A percentile compares a stretch with the other conserved stretches of the same genome.
Conservation (phyloP, 2,888 invertebrate genomes). For the Lampropteryx suffumata region DNA sequence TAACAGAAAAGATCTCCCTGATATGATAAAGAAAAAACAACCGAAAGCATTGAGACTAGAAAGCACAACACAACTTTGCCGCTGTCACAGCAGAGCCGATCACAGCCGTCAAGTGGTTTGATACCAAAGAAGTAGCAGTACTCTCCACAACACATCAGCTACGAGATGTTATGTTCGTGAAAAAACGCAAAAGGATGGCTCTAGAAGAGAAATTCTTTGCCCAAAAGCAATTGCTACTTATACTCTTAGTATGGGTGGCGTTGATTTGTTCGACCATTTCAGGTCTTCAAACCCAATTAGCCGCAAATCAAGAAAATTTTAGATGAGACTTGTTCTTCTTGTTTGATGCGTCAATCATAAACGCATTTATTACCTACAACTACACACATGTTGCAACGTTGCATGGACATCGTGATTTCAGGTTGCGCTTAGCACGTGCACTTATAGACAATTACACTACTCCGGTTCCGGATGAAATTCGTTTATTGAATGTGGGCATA, state of each 20-base stretch:
- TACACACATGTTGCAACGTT: constrained; percentile 12
- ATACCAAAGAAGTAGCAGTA: constrained; percentile 36
- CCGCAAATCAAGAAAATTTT: constrained; percentile 25
- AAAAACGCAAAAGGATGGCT: constrained; percentile 32
- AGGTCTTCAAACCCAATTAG: constrained; percentile 21
- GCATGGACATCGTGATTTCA: too few relatives aligned
- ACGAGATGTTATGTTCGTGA: constrained; percentile 26
- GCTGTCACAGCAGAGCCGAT: constrained; percentile 39
- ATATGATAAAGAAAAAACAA: constrained; percentile 19
- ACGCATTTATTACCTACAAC: constrained; percentile 37
- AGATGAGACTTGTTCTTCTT: constrained; percentile 27
- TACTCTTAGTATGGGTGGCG: constrained; percentile 34
- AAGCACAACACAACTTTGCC: constrained; percentile 41
- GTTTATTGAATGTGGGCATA: too few relatives aligned
- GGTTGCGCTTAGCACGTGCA: constrained; percentile 26
- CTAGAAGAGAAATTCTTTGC: constrained; percentile 25
- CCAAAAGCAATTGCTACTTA: constrained; percentile 30
- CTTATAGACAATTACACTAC: constrained; percentile 15
- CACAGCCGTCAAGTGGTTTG: constrained; percentile 36
- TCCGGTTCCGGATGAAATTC: too few relatives aligned
- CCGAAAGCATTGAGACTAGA: constrained; percentile 35
- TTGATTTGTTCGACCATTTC: constrained; percentile 27
- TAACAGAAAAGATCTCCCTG: constrained; percentile 23
- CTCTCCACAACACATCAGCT: constrained; percentile 40
- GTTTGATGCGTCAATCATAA: constrained; percentile 37